Percentiles rank a stretch among this genome's conserved stretches.
Conservation (phyloP, 2,888 invertebrate genomes). For the Griposia aprilina region DNA sequence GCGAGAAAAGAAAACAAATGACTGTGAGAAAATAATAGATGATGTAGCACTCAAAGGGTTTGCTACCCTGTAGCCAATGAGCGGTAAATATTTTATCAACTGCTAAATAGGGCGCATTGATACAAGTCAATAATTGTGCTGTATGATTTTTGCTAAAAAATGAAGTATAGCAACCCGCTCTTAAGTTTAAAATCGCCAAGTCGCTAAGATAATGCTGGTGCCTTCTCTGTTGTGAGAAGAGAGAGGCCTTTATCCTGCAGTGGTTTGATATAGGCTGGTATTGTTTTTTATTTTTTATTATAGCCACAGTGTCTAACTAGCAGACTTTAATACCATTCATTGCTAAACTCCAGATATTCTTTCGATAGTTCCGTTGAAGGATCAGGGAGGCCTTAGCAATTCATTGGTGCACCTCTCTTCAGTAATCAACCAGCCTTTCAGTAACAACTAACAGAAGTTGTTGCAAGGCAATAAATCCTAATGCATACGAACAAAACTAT, state of each 20-base stretch:
- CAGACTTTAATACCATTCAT: too few relatives aligned
- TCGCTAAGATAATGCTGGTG: too few relatives aligned
- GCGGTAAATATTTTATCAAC: background rate
- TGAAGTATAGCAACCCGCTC: background rate
- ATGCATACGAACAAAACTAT: constrained; percentile 21
- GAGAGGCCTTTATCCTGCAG: background rate
- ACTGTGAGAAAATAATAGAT: background rate
- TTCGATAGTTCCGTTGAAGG: background rate
- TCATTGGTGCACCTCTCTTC: background rate
- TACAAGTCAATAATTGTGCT: background rate
- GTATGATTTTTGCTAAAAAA: background rate
- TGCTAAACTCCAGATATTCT: too few relatives aligned
- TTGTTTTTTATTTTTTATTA: too few relatives aligned
- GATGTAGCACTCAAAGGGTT: background rate
- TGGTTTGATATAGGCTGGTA: background rate
- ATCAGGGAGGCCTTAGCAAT: background rate
- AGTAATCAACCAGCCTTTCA: background rate
- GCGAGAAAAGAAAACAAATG: background rate
- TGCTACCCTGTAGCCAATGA: background rate
- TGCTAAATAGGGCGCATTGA: background rate
- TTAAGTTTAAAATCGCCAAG: too few relatives aligned
- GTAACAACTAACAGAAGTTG: background rate
- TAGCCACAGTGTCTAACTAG: too few relatives aligned
- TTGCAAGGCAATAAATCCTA: background rate
- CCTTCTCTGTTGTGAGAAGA: background rate